These are phyloP conservation scores for Drosophila melanogaster DNA, from an alignment of 1,140 invertebrate genomes.

Conservation along the genomic window Release_6_plus_ISO1_MT NT_037436.4:11315001-11315500, in stretches of 20 bases:
- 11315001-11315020: no score
- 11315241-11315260: not conserved
- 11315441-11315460: constrained; percentile 71
- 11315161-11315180: constrained; percentile 1
- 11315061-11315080: no score
- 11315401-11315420: constrained; percentile 15
- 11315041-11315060: not conserved
- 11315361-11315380: constrained; percentile 22
- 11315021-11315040: not conserved
- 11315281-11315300: constrained; percentile 21
- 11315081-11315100: no score
- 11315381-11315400: constrained; percentile 33
- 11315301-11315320: constrained; percentile 45
- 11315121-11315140: no score
- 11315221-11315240: no score
- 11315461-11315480: constrained; percentile 63
- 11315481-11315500: constrained; percentile 17
- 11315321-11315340: constrained; percentile 14
- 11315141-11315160: no score
- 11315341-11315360: not conserved
- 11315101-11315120: no score
- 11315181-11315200: constrained; percentile 20
- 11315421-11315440: not conserved
- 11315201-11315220: constrained; percentile 47
- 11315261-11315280: not conserved